Percentiles rank a stretch among this genome's conserved stretches.
phyloP scores from a whole-genome alignment of 2,113 vertebrate species.

The Vulpes vulpes region DNA sequence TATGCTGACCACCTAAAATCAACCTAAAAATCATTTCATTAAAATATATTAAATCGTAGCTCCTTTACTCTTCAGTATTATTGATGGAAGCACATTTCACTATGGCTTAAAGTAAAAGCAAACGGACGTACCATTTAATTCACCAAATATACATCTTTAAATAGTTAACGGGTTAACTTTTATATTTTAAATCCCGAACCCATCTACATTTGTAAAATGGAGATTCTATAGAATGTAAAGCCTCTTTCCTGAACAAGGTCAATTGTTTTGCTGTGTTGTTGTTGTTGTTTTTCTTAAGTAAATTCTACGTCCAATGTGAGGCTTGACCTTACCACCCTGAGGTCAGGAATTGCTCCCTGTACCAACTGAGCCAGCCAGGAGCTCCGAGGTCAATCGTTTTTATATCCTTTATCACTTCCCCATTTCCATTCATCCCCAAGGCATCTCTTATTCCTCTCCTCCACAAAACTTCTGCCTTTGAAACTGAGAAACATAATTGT shows the following conservation, averaged over 20 bases:
- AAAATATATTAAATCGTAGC: not conserved
- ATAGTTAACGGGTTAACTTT: not conserved
- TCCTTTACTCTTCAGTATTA: not conserved
- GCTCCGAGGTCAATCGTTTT: not conserved
- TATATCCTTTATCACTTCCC: not conserved
- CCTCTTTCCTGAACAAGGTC: not conserved
- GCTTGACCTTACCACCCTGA: not conserved
- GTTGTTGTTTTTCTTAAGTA: not conserved
- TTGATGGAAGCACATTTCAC: not conserved
- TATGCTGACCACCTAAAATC: not conserved
- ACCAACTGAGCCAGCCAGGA: not conserved
- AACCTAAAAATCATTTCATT: not conserved
- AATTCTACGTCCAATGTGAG: not conserved
- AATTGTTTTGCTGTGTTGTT: not conserved
- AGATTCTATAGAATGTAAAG: not conserved
- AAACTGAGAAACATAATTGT: not conserved
- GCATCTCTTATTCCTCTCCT: not conserved
- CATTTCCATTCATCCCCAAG: not conserved
- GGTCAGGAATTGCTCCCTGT: not conserved
- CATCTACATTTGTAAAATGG: not conserved
- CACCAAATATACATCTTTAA: not conserved
- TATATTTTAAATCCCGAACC: not conserved
- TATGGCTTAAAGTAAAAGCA: not conserved
- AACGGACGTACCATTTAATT: not conserved
- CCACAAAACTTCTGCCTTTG: not conserved